These are phyloP conservation scores for Drosophila nr. medialis DNA, from an alignment of 2,888 invertebrate genomes.

Conservation along the genomic window DNA sequence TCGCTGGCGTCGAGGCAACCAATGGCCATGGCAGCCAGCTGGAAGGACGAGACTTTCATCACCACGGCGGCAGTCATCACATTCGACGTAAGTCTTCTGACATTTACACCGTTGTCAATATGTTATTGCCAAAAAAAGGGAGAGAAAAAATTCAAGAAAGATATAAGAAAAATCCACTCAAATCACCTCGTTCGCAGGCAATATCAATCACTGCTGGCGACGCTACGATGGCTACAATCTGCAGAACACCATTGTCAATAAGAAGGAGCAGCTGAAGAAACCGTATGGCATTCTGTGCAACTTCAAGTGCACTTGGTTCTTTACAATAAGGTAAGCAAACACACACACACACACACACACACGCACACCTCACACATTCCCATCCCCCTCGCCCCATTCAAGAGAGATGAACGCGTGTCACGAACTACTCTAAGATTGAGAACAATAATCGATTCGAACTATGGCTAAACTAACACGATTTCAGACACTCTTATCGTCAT, in stretches of 20 bases:
- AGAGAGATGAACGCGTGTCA: constrained; percentile 5
- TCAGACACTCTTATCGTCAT: not conserved
- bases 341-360: not conserved
- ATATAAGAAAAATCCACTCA: not conserved
- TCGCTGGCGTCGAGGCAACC: constrained; percentile 69
- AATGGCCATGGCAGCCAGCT: constrained; percentile 81
- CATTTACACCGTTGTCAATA: not conserved
- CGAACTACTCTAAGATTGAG: not conserved
- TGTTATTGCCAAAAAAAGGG: not conserved
- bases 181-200: constrained; percentile 61
- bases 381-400: not conserved
- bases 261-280: constrained; percentile 83
- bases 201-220: constrained; percentile 84
- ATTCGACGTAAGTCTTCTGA: constrained; percentile 76
- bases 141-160: not conserved
- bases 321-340: constrained; percentile 79
- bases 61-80: constrained; percentile 82
- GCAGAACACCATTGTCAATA: constrained; percentile 81
- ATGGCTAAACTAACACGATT: not conserved
- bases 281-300: constrained; percentile 83
- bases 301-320: constrained; percentile 84
- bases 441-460: not conserved
- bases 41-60: constrained; percentile 82
- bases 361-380: not conserved
- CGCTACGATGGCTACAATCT: constrained; percentile 84